Evolutionary conservation across 2,888 invertebrate species (phyloP).

Genomic region (Adela reaumurella): DNA sequence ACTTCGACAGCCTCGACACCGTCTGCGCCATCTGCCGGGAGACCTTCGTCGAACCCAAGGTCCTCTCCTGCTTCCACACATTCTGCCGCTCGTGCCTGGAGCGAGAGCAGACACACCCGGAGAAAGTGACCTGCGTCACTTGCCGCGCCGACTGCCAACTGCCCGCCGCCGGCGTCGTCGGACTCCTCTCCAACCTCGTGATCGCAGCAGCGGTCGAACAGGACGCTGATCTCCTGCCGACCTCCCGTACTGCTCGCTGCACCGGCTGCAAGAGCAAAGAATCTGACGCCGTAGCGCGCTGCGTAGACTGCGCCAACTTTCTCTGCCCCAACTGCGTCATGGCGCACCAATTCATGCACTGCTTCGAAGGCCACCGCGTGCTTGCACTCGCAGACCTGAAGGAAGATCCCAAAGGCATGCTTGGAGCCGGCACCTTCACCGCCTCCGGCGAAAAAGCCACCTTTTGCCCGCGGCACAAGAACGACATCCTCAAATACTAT

Average conservation of each 20-base stretch:
- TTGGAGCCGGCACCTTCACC: constrained; percentile 44
- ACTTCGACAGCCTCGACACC: constrained; percentile 58
- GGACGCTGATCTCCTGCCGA: constrained; percentile 48
- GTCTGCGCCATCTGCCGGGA: constrained; percentile 73
- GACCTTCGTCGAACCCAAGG: constrained; percentile 69
- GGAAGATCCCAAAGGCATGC: constrained; percentile 53
- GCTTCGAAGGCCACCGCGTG: constrained; percentile 95
- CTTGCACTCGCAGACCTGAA: constrained; percentile 66
- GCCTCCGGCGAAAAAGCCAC: constrained; percentile 62
- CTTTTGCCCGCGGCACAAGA: constrained; percentile 84
- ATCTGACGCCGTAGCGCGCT: constrained; percentile 91
- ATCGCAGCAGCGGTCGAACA: constrained; percentile 54
- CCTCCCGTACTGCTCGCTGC: constrained; percentile 64
- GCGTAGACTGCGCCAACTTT: constrained; percentile 94
- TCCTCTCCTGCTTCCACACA: constrained; percentile 78
- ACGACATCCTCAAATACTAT: constrained; percentile 87
- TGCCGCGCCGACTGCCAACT: constrained; percentile 54
- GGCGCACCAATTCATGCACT: constrained; percentile 99
- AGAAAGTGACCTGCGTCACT: constrained; percentile 73
- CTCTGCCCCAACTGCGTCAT: constrained; percentile 97
- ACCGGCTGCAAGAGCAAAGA: constrained; percentile 96
- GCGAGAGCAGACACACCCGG: constrained; percentile 63
- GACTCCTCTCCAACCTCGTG: constrained; percentile 64
- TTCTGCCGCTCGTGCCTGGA: constrained; percentile 82
- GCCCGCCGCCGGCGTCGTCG: constrained; percentile 58